A percentile compares a stretch with the other conserved stretches of the same genome.
These are phyloP conservation scores for Leptopilina myrica DNA, from an alignment of 2,888 invertebrate species.

Conservation along the genomic window DNA sequence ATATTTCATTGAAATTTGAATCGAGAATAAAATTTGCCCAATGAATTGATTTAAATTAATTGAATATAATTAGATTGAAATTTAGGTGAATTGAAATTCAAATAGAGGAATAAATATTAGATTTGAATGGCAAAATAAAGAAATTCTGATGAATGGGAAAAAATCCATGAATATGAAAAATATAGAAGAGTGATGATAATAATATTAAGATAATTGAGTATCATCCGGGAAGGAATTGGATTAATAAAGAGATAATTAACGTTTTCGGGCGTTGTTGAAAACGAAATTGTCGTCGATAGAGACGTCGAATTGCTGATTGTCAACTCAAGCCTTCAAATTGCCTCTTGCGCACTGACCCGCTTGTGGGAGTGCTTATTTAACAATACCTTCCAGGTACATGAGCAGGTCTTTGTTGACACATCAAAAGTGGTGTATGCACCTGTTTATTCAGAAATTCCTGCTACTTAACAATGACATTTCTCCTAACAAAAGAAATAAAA, in stretches of 20 bases:
- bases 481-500: no score
- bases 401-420: conserved; percentile 35
- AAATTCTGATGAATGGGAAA: no score
- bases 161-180: no score
- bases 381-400: conserved; percentile 37
- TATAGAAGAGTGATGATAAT: no score
- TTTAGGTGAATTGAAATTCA: no score
- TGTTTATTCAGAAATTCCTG: conserved; percentile 5
- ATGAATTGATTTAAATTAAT: no score
- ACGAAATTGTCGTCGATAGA: neutral
- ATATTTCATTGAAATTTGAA: no score
- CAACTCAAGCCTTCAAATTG: conserved; percentile 33
- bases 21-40: no score
- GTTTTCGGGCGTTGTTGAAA: neutral
- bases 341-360: conserved; percentile 35
- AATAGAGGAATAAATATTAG: no score
- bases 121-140: no score
- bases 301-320: conserved; percentile 11
- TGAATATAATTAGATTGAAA: no score
- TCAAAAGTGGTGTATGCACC: conserved; percentile 31
- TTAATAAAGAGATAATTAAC: neutral
- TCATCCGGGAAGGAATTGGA: neutral
- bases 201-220: neutral
- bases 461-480: conserved; percentile 14
- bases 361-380: conserved; percentile 35